Base-by-base conservation (phyloP, 2,797 vertebrate genomes). In the Xyrichtys novacula region DNA sequence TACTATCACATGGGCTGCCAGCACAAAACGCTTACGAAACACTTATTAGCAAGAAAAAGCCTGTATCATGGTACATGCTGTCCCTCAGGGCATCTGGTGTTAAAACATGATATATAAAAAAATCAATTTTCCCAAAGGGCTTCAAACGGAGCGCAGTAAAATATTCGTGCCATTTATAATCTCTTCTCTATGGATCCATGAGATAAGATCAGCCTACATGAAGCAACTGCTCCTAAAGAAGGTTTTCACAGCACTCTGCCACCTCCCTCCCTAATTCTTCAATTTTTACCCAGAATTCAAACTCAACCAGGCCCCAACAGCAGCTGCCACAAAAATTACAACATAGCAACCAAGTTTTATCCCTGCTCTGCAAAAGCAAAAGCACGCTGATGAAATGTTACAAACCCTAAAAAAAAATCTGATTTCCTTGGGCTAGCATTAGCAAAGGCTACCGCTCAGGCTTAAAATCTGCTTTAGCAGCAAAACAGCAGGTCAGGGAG, bases 1-100 rank as follows among this genome's bases (percentile, higher is more conserved):
- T 39, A 26, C 62, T 20, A 53, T 69, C 62, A 64, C 65, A 40
- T 34, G 23, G 11, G 43, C 12, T 22, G 61, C 39, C 52, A 39
- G 68, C 22, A 23, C n/a, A 39, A 63, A 58, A 65, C 38, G 39
- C 16, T 38, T 53, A 11, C 6, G 12, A 43, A 62, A 44, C 12
- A 19, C 8, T 63, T 17, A 12, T 42, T 25, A 32, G 20, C n/a
- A 32, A 4, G n/a, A 19, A 36, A 19, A 28, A 29, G 22, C 16
- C 14, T 7, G 28, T 22, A 26, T 16, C 19, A 55, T 23, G 7
- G 5, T 34, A 59, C 22, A 44, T 20, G 0, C 16, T 50, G 23
- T 60, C 15, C 22, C 20, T 40, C 11, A 3, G 39, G 7, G n/a
- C 49, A 8, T 16, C 36, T 16, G 5, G 6, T 7, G 38, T 22